Conservation (phyloP, 2,113 vertebrate species). For the Leucosticte australis region DNA sequence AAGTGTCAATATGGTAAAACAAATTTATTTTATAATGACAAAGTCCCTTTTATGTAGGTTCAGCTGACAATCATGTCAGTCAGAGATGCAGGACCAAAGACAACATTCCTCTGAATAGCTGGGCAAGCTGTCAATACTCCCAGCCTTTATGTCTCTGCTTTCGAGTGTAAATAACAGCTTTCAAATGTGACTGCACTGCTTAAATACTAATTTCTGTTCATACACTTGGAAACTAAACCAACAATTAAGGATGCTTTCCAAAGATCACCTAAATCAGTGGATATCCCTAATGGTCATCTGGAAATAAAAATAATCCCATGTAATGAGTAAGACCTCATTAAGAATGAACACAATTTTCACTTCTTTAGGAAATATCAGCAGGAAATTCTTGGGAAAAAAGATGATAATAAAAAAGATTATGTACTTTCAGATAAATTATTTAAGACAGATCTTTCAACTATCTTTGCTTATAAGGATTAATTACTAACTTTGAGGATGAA, state of each 20-base stretch:
- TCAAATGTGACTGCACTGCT: not conserved
- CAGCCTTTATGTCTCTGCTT: not conserved
- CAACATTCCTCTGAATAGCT: not conserved
- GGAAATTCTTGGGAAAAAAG: not conserved
- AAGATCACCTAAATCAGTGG: not conserved
- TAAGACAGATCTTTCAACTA: not conserved
- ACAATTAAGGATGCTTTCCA: not conserved
- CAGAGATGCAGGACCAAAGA: not conserved
- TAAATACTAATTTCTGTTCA: not conserved
- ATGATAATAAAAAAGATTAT: not conserved
- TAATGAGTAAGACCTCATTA: not conserved
- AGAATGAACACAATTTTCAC: not conserved
- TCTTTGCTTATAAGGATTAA: conserved; percentile 20
- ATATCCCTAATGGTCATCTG: not conserved
- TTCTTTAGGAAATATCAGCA: not conserved
- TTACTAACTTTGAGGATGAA: conserved; percentile 11
- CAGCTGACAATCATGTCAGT: not conserved
- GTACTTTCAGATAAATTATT: not conserved
- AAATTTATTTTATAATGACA: not conserved
- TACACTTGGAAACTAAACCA: not conserved
- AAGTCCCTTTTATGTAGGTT: not conserved
- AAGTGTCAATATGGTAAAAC: not conserved
- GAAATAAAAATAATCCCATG: not conserved
- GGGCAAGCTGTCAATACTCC: not conserved
- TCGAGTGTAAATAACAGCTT: not conserved